A percentile compares a stretch with the other conserved stretches of the same genome.
Evolutionary conservation across 2,113 vertebrate species (phyloP).

Genomic region (Percina caprodes): DNA sequence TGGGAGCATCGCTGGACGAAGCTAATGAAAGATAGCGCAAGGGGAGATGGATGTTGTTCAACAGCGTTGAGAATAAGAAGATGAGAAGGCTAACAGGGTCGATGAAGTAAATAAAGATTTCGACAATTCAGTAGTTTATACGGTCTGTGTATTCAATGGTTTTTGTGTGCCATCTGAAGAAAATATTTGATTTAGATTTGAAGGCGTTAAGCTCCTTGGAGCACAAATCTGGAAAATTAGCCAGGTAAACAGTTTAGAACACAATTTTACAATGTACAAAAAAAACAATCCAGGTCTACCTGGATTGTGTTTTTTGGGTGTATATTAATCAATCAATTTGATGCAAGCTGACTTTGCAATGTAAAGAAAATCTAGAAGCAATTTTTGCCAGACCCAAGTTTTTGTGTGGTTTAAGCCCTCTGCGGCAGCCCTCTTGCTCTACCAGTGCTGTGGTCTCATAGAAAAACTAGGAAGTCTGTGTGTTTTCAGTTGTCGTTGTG

Average conservation of each 20-base stretch:
- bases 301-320: too few species aligned
- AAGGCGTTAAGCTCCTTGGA: too few species aligned
- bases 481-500: conserved; percentile 13
- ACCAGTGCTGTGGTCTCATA: not conserved
- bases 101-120: not conserved
- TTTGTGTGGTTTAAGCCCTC: too few species aligned
- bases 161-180: not conserved
- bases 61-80: not conserved
- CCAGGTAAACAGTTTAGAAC: too few species aligned
- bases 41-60: not conserved
- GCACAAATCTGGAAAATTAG: too few species aligned
- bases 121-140: not conserved
- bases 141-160: not conserved
- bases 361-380: too few species aligned
- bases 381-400: too few species aligned
- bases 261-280: too few species aligned
- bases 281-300: too few species aligned
- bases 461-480: not conserved
- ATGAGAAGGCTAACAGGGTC: not conserved
- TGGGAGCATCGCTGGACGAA: not conserved
- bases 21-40: not conserved
- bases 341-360: too few species aligned
- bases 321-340: too few species aligned
- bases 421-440: not conserved
- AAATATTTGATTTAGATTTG: not conserved